A percentile compares a stretch with the other conserved stretches of the same genome.
Evolutionary conservation across 2,113 vertebrate genomes (phyloP).

Genomic region (Periophthalmus modestus): DNA sequence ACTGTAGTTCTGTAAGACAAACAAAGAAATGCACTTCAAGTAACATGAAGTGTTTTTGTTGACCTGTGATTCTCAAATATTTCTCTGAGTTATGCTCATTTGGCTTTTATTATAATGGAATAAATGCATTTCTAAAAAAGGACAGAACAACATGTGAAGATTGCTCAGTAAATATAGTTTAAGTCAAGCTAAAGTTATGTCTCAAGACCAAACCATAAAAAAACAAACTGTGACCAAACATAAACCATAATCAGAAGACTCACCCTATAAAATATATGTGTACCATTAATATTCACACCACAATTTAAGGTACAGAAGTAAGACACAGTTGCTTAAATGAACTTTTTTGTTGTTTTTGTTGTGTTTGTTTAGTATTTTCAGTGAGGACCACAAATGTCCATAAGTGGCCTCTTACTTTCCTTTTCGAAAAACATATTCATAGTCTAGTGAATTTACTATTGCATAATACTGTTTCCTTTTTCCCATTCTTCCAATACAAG

Average conservation of each 20-base stretch:
- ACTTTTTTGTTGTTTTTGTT: neutral
- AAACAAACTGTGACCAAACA: too few species aligned
- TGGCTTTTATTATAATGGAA: neutral
- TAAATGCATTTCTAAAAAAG: too few species aligned
- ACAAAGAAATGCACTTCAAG: neutral
- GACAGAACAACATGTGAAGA: too few species aligned
- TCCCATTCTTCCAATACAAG: conserved; percentile 26
- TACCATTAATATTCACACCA: neutral
- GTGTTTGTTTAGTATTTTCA: neutral
- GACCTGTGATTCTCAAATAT: neutral
- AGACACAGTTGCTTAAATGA: neutral
- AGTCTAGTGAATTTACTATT: conserved; percentile 10
- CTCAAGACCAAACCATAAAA: neutral
- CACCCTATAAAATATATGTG: too few species aligned
- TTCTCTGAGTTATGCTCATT: neutral
- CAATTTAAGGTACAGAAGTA: neutral
- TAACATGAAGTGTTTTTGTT: too few species aligned
- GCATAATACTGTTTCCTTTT: conserved; percentile 20
- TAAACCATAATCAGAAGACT: too few species aligned
- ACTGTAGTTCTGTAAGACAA: conserved; percentile 87
- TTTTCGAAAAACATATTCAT: conserved; percentile 11
- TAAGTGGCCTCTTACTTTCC: neutral
- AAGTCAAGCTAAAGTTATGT: too few species aligned
- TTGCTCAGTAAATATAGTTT: too few species aligned
- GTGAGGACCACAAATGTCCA: neutral